Evolutionary conservation across 35 echinoderm and acorn worm species (phyloP).

Genomic region (Ophiothrix spiculata): DNA sequence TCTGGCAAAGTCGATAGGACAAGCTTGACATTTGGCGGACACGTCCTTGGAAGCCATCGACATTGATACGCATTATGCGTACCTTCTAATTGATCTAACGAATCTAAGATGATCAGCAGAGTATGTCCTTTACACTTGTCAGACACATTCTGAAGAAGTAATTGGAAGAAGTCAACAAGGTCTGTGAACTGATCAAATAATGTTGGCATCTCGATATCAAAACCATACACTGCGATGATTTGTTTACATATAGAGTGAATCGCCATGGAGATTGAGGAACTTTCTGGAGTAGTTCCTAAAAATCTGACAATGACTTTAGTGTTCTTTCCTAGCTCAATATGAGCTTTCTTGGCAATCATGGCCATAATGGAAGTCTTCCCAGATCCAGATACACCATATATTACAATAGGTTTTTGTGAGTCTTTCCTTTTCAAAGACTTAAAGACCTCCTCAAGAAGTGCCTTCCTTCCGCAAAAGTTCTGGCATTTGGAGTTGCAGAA

Average conservation of each 20-base stretch:
- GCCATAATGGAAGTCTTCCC: slow-evolving; percentile 99
- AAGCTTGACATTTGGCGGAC: slow-evolving; percentile 68
- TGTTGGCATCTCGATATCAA: slow-evolving; percentile 27
- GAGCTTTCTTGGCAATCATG: slow-evolving; percentile 64
- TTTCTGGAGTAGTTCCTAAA: slow-evolving; percentile 80
- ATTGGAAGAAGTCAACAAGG: slow-evolving; percentile 58
- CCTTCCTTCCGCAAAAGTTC: slow-evolving; percentile 81
- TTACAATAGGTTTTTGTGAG: slow-evolving; percentile 41
- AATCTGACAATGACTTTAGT: slow-evolving; percentile 63
- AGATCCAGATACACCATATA: slow-evolving; percentile 77
- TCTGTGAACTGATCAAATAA: slow-evolving; percentile 71
- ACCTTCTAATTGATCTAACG: slow-evolving; percentile 79
- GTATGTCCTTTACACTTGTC: slow-evolving; percentile 40
- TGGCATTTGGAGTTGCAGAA: slow-evolving; percentile 81
- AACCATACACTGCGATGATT: slow-evolving; percentile 61
- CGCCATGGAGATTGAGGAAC: slow-evolving; percentile 68
- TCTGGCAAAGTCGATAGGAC: slow-evolving; percentile 85
- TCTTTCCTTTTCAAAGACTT: slow-evolving; percentile 22
- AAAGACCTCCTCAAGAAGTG: slow-evolving; percentile 56
- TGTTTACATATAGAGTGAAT: slow-evolving; percentile 27
- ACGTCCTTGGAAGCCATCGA: slow-evolving; percentile 75
- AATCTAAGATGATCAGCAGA: slow-evolving; percentile 82
- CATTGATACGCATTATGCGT: slow-evolving; percentile 68
- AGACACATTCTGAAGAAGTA: slow-evolving; percentile 65
- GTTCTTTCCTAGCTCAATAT: slow-evolving; percentile 23